Evolutionary conservation across 2,113 vertebrate species (phyloP), one percentile per base, ranked within the genome.

Genomic region (Carettochelys insculpta): DNA sequence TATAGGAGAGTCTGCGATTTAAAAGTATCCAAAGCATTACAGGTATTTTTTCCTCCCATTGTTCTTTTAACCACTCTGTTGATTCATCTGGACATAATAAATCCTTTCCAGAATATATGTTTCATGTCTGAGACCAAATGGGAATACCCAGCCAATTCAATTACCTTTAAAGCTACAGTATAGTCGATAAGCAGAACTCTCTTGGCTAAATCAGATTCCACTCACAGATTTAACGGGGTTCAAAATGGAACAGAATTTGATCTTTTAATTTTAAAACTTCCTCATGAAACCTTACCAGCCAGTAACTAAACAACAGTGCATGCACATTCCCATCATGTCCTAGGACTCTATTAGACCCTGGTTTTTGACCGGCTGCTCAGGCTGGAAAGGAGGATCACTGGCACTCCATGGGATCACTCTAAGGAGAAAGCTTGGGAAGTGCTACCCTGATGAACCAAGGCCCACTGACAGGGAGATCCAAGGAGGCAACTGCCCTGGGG

Each of bases 101-200:
- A 95, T 94, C 77, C 31, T 82, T 90, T 93, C 43, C 58, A 83
- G 86, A 84, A 47, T 73, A 86, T 75, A 54, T 14, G 16, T 53
- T 52, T 94, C 86, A 81, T 92, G n/a, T n/a, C 88, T 65, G 83
- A 94, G 90, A 89, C 71, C 82, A 95, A 93, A 86, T 87, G 81
- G 85, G 85, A 94, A 50, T 25, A 11, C 41, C 75, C 11, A 79
- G 86, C 82, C 90, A 94, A 94, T 78, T 86, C 90, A 95, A 95
- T 91, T 90, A 87, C 92, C 92, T 91, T 94, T 94, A 95, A 90
- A 94, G 78, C 71, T 84, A 80, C 82, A 80, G 83, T 16, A 61
- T 79, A 82, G 85, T 89, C 86, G 48, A 38, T 27, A 29, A 34
- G 61, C 14, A 56, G 54, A 92, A 90, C 41, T 76, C 53, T 71